A percentile compares a stretch with the other conserved stretches of the same genome.
These are phyloP conservation scores for Tachyglossus aculeatus DNA, from an alignment of 2,797 vertebrate species.

Conservation along the genomic window DNA sequence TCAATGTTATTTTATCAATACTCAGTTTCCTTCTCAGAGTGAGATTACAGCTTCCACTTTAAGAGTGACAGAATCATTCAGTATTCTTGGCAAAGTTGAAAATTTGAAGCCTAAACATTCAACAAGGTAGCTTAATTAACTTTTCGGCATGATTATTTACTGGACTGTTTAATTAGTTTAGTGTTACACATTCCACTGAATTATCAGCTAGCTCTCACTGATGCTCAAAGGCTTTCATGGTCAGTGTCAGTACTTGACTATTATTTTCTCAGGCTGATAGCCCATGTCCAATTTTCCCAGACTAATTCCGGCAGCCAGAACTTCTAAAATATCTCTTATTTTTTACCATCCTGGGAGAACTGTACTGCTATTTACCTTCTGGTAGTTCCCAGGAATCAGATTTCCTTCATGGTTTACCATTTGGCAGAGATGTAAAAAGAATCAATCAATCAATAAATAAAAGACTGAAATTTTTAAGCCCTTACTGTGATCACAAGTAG, in stretches of 20 bases:
- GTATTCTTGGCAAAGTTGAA: background rate
- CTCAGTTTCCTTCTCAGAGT: background rate
- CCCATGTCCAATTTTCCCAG: background rate
- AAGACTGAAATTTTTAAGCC: no score
- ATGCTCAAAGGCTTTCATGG: constrained; percentile 3
- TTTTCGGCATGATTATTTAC: constrained; percentile 5
- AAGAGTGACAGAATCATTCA: background rate
- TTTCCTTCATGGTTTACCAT: no score
- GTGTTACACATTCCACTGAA: background rate
- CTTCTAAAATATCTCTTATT: constrained; percentile 11
- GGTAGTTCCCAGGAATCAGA: no score
- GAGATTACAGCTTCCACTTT: background rate
- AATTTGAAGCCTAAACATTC: background rate
- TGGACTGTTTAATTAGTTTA: constrained; percentile 4
- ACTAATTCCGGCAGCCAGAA: background rate
- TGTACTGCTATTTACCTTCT: no score
- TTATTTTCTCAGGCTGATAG: no score
- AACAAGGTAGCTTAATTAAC: background rate
- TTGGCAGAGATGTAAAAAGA: no score
- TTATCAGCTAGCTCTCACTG: background rate
- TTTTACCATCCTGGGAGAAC: no score
- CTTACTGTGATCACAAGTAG: no score
- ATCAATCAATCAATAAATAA: no score
- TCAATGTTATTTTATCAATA: background rate
- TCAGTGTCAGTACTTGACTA: background rate